phyloP scores from a whole-genome alignment of 92 coral and sea anemone genomes.

The Parazoanthus darwini region DNA sequence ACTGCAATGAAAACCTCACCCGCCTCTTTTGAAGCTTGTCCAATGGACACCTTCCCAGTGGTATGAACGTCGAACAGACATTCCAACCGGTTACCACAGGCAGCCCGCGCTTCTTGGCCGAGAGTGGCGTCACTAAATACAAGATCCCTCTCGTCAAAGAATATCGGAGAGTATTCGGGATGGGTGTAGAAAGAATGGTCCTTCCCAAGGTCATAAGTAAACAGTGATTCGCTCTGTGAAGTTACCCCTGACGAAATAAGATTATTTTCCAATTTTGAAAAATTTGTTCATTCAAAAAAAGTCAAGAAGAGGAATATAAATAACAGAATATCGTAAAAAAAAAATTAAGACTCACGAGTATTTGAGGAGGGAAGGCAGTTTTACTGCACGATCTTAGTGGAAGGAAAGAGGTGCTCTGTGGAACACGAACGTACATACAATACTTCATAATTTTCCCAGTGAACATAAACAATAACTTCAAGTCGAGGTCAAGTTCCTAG shows the following conservation, averaged over 20 bases:
- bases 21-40: constrained; percentile 60
- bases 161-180: constrained; percentile 65
- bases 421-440: too few species aligned
- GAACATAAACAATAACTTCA: too few species aligned
- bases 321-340: too few species aligned
- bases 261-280: background rate
- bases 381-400: too few species aligned
- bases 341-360: background rate
- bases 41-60: constrained; percentile 70
- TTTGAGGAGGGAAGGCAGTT: too few species aligned
- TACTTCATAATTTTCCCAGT: too few species aligned
- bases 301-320: too few species aligned
- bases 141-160: constrained; percentile 48
- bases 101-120: constrained; percentile 55
- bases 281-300: background rate
- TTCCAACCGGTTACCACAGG: constrained; percentile 63
- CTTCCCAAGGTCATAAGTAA: constrained; percentile 57
- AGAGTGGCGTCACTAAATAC: constrained; percentile 47
- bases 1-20: constrained; percentile 49
- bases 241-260: constrained; percentile 54
- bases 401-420: too few species aligned
- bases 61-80: constrained; percentile 79
- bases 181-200: constrained; percentile 47
- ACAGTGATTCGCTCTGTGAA: constrained; percentile 50
- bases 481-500: too few species aligned